A percentile compares a stretch with the other conserved stretches of the same genome.
These are phyloP conservation scores for Ennomos erosarius DNA, from an alignment of 2,888 invertebrate genomes.

Conservation along the genomic window DNA sequence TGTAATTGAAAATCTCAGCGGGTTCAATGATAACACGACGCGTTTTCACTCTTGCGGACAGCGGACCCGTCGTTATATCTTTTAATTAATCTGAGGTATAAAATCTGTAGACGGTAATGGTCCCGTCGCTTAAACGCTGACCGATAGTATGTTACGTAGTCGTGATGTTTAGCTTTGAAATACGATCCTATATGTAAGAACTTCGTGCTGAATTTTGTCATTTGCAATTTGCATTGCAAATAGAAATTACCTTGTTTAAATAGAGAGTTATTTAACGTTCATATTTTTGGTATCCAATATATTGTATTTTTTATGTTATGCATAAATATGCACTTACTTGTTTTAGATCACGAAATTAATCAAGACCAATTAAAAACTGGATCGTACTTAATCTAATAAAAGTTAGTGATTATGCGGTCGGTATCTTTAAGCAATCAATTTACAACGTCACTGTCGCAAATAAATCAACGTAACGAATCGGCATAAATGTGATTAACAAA, in stretches of 20 bases:
- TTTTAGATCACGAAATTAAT: constrained; percentile 7
- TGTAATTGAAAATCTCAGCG: constrained; percentile 49
- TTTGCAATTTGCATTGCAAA: background rate
- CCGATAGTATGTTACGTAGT: constrained; percentile 53
- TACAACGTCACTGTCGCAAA: constrained; percentile 36
- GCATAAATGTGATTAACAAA: constrained; percentile 41
- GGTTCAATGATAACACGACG: constrained; percentile 58
- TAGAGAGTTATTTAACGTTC: too few species aligned
- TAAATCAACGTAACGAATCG: constrained; percentile 38
- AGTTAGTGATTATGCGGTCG: constrained; percentile 30
- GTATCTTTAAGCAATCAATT: constrained; percentile 39
- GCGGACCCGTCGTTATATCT: constrained; percentile 67
- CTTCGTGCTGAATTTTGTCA: too few species aligned
- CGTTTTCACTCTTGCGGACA: constrained; percentile 72
- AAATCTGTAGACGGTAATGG: constrained; percentile 72
- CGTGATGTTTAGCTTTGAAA: constrained; percentile 20
- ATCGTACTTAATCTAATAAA: constrained; percentile 37
- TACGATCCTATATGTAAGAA: background rate
- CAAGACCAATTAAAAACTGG: constrained; percentile 18
- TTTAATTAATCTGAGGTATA: constrained; percentile 82
- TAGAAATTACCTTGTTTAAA: too few species aligned
- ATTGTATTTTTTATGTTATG: too few species aligned
- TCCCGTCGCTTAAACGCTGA: constrained; percentile 62
- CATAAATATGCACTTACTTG: too few species aligned
- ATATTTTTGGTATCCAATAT: too few species aligned